Evolutionary conservation across 2,113 vertebrate genomes (phyloP).

Genomic region (Heteronetta atricapilla): DNA sequence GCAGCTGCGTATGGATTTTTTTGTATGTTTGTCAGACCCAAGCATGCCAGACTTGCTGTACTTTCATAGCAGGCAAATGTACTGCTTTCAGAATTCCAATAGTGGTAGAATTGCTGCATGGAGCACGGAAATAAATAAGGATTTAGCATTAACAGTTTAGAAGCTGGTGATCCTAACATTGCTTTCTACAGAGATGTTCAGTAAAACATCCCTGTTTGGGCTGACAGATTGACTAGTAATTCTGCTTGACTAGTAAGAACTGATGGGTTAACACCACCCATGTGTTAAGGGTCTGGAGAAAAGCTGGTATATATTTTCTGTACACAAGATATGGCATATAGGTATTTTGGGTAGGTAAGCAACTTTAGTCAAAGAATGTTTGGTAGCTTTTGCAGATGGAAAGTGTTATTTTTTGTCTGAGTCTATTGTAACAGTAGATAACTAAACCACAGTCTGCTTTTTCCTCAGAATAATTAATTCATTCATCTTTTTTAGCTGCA

Average conservation of each 20-base stretch:
- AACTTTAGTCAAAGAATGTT: not conserved
- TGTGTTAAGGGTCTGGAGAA: not conserved
- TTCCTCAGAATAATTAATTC: not conserved
- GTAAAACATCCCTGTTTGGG: not conserved
- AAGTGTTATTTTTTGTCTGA: not conserved
- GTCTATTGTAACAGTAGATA: not conserved
- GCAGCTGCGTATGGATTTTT: not conserved
- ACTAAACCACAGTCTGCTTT: not conserved
- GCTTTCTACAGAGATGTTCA: not conserved
- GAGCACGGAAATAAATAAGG: not conserved
- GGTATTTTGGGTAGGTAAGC: not conserved
- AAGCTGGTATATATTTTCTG: not conserved
- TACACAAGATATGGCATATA: not conserved
- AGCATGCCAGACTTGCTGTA: not conserved
- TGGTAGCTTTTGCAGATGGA: not conserved
- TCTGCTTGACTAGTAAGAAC: not conserved
- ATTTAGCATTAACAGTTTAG: not conserved
- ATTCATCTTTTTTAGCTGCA: not conserved
- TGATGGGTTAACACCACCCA: not conserved
- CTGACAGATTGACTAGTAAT: not conserved
- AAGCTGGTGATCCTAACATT: not conserved
- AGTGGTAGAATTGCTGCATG: not conserved
- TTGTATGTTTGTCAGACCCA: not conserved
- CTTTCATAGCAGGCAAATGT: not conserved
- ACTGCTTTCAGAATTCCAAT: not conserved